Evolutionary conservation across 2,888 invertebrate genomes (phyloP).

Genomic region (Conomelus anceps): DNA sequence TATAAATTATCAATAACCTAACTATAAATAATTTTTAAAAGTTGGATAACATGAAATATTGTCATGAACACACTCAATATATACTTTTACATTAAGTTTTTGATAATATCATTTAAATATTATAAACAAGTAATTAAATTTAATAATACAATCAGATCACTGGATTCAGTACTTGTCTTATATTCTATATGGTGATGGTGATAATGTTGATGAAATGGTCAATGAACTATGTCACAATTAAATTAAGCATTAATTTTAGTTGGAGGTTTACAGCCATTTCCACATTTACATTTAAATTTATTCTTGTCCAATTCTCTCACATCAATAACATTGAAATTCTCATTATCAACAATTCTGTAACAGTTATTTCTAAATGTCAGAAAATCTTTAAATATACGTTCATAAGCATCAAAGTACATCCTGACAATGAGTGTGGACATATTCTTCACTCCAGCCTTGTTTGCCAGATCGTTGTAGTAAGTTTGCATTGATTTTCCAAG

Average conservation of each 20-base stretch:
- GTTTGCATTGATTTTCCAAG: neutral
- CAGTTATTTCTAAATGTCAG: constrained; percentile 5
- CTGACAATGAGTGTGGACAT: neutral
- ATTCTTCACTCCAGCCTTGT: constrained; percentile 5
- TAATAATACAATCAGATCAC: neutral
- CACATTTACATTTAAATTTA: neutral
- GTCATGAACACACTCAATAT: neutral
- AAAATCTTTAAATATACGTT: constrained; percentile 1
- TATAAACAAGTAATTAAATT: neutral
- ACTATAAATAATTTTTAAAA: neutral
- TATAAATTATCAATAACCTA: neutral
- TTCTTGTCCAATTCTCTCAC: neutral
- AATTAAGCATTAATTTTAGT: neutral
- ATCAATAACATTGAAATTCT: constrained; percentile 3
- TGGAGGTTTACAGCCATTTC: neutral
- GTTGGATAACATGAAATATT: neutral
- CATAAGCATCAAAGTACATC: constrained; percentile 7
- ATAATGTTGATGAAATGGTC: neutral
- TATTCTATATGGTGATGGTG: neutral
- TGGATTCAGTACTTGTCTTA: neutral
- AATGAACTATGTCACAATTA: neutral
- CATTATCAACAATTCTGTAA: neutral
- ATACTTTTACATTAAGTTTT: neutral
- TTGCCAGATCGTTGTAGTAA: constrained; percentile 1
- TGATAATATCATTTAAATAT: neutral